phyloP scores from a whole-genome alignment of 2,888 invertebrate species.

The Harmothoe impar region DNA sequence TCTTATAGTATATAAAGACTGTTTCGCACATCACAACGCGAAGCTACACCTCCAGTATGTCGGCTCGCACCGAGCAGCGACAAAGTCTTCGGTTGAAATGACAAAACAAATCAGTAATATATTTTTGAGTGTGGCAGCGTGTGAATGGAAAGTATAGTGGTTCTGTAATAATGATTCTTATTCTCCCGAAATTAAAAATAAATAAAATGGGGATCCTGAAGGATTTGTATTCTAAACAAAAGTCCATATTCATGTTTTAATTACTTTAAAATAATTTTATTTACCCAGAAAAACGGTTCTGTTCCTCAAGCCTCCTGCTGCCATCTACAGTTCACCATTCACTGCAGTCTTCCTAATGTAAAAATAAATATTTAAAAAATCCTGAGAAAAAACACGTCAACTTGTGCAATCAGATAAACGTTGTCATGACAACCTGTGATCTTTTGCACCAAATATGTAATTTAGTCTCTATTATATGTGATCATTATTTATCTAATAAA shows the following conservation, averaged over 20 bases:
- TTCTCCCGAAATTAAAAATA: neutral
- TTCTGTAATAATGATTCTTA: neutral
- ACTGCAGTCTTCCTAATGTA: slow-evolving; percentile 60
- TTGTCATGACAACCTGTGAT: slow-evolving; percentile 69
- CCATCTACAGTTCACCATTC: slow-evolving; percentile 55
- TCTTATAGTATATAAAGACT: neutral
- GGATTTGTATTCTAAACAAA: neutral
- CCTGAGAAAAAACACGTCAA: slow-evolving; percentile 61
- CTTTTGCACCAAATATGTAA: slow-evolving; percentile 75
- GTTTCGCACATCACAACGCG: neutral
- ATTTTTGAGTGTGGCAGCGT: slow-evolving; percentile 46
- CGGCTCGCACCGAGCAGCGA: neutral
- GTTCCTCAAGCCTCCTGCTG: slow-evolving; percentile 50
- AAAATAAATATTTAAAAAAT: slow-evolving; percentile 50
- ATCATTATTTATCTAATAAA: slow-evolving; percentile 81
- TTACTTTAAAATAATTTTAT: slow-evolving; percentile 2
- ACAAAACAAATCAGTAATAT: slow-evolving; percentile 24
- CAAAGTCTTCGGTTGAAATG: slow-evolving; percentile 25
- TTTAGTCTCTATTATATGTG: slow-evolving; percentile 79
- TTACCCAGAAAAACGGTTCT: neutral
- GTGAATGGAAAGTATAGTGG: slow-evolving; percentile 27
- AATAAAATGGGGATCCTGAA: neutral
- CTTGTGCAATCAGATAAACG: slow-evolving; percentile 72
- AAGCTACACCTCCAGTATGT: neutral
- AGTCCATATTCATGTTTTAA: neutral